These are phyloP conservation scores for Danio jaintianensis DNA, from an alignment of 2,797 vertebrate genomes.

Conservation along the genomic window DNA sequence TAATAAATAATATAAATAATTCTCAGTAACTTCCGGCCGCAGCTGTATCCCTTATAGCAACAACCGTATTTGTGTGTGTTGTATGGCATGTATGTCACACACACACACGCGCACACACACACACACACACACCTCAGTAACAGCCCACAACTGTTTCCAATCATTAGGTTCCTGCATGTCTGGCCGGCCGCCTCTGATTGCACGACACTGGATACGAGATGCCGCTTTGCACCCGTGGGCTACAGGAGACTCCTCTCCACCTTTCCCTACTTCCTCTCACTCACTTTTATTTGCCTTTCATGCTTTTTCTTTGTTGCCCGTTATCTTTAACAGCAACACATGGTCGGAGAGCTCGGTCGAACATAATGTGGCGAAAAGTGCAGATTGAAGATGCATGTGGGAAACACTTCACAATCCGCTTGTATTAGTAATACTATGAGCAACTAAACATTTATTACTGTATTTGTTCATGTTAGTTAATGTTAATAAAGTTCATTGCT, in stretches of 20 bases:
- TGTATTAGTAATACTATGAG: too few species aligned
- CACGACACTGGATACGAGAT: constrained; percentile 78
- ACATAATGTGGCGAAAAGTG: background rate
- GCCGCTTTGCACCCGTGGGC: constrained; percentile 54
- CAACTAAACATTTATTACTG: too few species aligned
- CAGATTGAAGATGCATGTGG: too few species aligned
- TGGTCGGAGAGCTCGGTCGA: background rate
- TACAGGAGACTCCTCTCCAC: constrained; percentile 36
- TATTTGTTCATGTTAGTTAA: too few species aligned
- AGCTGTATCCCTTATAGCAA: too few species aligned
- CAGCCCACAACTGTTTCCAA: constrained; percentile 85
- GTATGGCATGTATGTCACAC: background rate
- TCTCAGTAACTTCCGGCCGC: too few species aligned
- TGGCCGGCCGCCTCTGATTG: constrained; percentile 81
- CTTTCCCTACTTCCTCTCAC: constrained; percentile 42
- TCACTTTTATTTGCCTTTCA: constrained; percentile 36
- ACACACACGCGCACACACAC: constrained; percentile 41
- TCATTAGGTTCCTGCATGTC: constrained; percentile 87
- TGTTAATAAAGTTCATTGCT: too few species aligned
- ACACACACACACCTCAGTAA: constrained; percentile 57
- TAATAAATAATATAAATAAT: too few species aligned
- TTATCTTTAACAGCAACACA: constrained; percentile 41
- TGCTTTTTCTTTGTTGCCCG: constrained; percentile 14
- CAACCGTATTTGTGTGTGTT: constrained; percentile 1
- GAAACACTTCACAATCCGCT: too few species aligned